Percentiles rank a stretch among this genome's conserved stretches.
Conservation (phyloP, 2,113 vertebrate genomes). For the Oplegnathus fasciatus region DNA sequence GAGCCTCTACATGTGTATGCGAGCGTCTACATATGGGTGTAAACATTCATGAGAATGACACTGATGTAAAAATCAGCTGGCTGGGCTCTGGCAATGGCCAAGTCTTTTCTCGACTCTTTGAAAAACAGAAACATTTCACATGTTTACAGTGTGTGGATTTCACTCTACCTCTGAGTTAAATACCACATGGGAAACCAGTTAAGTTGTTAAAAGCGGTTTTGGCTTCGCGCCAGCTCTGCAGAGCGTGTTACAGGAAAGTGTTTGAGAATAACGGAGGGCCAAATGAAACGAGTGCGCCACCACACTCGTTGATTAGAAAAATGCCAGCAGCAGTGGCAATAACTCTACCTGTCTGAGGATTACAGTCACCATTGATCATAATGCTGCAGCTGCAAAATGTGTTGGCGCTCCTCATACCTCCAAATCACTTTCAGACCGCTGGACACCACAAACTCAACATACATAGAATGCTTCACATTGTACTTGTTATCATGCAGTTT, state of each 20-base stretch:
- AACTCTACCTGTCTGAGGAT: constrained; percentile 39
- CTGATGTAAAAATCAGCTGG: constrained; percentile 79
- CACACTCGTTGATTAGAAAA: constrained; percentile 44
- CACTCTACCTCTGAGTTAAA: constrained; percentile 51
- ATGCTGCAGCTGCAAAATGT: constrained; percentile 44
- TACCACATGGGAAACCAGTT: constrained; percentile 66
- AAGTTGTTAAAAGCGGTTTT: constrained; percentile 65
- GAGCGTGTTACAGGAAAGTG: constrained; percentile 25
- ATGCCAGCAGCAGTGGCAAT: constrained; percentile 39
- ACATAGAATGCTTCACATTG: neutral
- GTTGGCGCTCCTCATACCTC: neutral
- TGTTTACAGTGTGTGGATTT: constrained; percentile 63
- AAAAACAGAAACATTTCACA: constrained; percentile 63
- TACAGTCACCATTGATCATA: constrained; percentile 27
- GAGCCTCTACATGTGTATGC: constrained; percentile 16
- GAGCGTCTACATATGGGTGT: constrained; percentile 19
- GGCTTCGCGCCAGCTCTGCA: constrained; percentile 47
- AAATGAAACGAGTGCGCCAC: constrained; percentile 44
- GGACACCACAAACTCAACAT: constrained; percentile 14
- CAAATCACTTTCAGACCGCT: constrained; percentile 11
- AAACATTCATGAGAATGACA: constrained; percentile 36
- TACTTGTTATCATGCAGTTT: neutral
- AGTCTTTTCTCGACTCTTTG: constrained; percentile 20
- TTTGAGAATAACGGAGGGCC: constrained; percentile 29
- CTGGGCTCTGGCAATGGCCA: constrained; percentile 33